Evolutionary conservation across 2,797 vertebrate genomes (phyloP), one percentile per base, ranked within the genome.

Genomic region (Eremophila alpestris): DNA sequence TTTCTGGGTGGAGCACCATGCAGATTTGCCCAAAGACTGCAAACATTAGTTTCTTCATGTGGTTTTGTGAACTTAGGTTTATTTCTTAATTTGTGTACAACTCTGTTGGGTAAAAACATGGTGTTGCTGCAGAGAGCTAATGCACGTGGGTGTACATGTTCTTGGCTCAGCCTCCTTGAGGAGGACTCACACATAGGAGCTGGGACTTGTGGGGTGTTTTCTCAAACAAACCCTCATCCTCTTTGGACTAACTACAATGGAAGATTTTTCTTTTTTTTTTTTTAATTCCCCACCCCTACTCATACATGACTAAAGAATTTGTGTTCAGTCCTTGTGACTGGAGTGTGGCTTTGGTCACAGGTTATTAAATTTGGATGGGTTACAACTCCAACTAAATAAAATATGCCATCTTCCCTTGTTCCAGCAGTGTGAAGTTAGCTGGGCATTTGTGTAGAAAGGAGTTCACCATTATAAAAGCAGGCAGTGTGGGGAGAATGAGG

Each of bases 401-500:
- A 45, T 40, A 10, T 16, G 23, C 49, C 0, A 4, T 27, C 58
- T 70, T 60, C 45, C 38, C 38, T n/a, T 87, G 51, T 90, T 60
- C 26, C 45, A 73, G 63, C 89, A 80, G 51, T 13, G 21, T 2
- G 4, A 43, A 56, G 71, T 75, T 83, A 81, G 78, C 58, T 70
- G 83, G 29, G 29, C 65, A 10, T 89, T 87, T 65, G 71, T 46
- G 87, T 10, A 48, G 73, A 73, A 69, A 84, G 89, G 59, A 94
- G 87, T 48, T 80, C 87, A 59, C 80, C 65, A 87, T 85, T 87
- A 83, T 46, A 64, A 80, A 95, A 79, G 49, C 64, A 81, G 67
- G 67, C 86, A 69, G 6, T 64, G 59, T 67, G 83, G n/a, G 62
- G 88, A 94, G 94, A 92, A 95, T 75, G 91, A 92, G 95, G 96